Evolutionary conservation across 2,888 invertebrate species (phyloP), one percentile per base, ranked within the genome.

Genomic region (Pristionchus exspectatus): DNA sequence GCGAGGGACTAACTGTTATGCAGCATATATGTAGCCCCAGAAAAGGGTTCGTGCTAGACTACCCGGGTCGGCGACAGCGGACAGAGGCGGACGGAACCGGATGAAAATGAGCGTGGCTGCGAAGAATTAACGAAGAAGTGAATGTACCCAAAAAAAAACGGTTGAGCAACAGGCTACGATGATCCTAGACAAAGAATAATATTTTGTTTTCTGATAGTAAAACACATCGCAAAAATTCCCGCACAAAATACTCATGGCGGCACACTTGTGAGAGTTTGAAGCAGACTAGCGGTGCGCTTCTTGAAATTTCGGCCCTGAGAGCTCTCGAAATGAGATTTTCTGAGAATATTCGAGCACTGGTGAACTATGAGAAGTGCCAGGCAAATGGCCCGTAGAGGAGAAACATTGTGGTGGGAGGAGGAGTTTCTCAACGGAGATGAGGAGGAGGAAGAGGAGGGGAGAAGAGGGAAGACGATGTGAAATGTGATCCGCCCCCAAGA

Each of bases 301-400:
- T 63, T 63, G 63, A 63, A 63, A 63, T 63, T 74, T 30, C 18
- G 38, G 38, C 38, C 33, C 38, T 24, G 24, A 74, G 74, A 38
- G 38, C 74, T 18, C 74, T 74, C 38, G 38, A 74, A 74, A 74
- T 74, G 74, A 38, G 74, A 74, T 38, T 74, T 74, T 74, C 38
- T 21, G 74, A 9, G 74, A 74, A 38, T 24, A 74, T 38, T 30
- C 30, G 66, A n/a, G n/a, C 59, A 14, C 59, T 18, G 69, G 33
- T 33, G 38, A 44, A 21, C 21, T 30, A 38, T 38, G 38, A 30
- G 33, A 33, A 74, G 74, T 38, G 74, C 16, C 69, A 74, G 38
- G 63, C 24, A 74, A 44, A 38, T 38, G 69, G 30, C 2, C 33
- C 59, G 14, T 21, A n/a, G 74, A 10, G 12, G 74, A 74, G 44